Evolutionary conservation across 2,797 vertebrate species (phyloP).

Genomic region (Furcifer pardalis): DNA sequence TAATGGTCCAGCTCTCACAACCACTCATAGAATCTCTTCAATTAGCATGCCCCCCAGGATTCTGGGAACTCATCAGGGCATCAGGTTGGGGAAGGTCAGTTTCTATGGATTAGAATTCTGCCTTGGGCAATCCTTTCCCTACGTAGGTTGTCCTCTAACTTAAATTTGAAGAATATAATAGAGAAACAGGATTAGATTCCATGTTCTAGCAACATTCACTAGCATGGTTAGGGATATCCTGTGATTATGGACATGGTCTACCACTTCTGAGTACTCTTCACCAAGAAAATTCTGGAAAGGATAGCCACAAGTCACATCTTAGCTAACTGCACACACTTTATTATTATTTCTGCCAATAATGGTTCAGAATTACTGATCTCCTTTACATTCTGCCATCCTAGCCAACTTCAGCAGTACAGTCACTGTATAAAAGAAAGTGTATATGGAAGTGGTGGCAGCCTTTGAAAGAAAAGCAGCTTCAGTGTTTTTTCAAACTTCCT

Average conservation of each 20-base stretch:
- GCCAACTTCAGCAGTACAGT: not conserved
- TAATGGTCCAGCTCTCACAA: too few relatives aligned
- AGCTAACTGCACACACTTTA: not conserved
- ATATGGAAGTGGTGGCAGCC: not conserved
- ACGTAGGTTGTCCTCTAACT: too few relatives aligned
- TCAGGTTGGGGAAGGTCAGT: not conserved
- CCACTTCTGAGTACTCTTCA: too few relatives aligned
- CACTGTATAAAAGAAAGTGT: not conserved
- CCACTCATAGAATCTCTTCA: not conserved
- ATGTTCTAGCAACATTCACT: too few relatives aligned
- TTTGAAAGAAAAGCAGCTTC: not conserved
- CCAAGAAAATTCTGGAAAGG: too few relatives aligned
- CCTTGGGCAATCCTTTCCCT: too few relatives aligned
- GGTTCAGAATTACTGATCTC: not conserved
- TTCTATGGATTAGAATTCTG: too few relatives aligned
- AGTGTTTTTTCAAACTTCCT: too few relatives aligned
- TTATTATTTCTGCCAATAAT: not conserved
- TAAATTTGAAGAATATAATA: too few relatives aligned
- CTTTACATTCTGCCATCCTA: not conserved
- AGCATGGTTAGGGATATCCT: not conserved
- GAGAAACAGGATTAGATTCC: too few relatives aligned
- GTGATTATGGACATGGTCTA: too few relatives aligned
- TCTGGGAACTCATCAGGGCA: not conserved
- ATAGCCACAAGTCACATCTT: too few relatives aligned
- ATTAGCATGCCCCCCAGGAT: not conserved